A percentile compares a stretch with the other conserved stretches of the same genome.
Evolutionary conservation across 2,888 invertebrate genomes (phyloP).

Genomic region (Molanna angustata): DNA sequence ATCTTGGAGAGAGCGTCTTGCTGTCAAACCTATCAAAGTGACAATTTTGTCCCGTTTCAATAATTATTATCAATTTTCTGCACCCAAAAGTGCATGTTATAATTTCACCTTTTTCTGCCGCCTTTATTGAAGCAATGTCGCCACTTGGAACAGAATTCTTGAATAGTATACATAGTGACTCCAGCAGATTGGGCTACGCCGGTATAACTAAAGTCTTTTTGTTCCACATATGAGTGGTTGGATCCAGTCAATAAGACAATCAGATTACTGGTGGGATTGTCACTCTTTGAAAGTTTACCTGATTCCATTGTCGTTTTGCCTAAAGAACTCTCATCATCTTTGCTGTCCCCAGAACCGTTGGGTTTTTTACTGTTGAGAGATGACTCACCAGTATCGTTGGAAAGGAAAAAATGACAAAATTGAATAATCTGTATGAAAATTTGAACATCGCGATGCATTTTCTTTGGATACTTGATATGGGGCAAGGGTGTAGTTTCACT

Average conservation of each 20-base stretch:
- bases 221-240: slow-evolving; percentile 47
- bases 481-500: slow-evolving; percentile 75
- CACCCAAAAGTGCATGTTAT: background rate
- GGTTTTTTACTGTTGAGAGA: slow-evolving; percentile 1
- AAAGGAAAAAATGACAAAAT: slow-evolving; percentile 74
- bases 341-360: slow-evolving; percentile 14
- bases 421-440: slow-evolving; percentile 79
- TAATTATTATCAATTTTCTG: too few relatives aligned
- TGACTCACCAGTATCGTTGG: slow-evolving; percentile 28
- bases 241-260: slow-evolving; percentile 77
- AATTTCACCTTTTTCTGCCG: slow-evolving; percentile 50
- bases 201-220: slow-evolving; percentile 68
- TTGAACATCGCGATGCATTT: slow-evolving; percentile 67
- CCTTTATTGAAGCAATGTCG: slow-evolving; percentile 62
- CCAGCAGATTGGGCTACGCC: slow-evolving; percentile 79
- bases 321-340: slow-evolving; percentile 37
- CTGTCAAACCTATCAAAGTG: too few relatives aligned
- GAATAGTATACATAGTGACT: slow-evolving; percentile 77
- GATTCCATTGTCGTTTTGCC: too few relatives aligned
- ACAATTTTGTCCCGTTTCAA: too few relatives aligned
- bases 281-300: slow-evolving; percentile 4
- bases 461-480: slow-evolving; percentile 71
- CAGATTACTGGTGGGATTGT: slow-evolving; percentile 43
- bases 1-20: too few relatives aligned
- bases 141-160: slow-evolving; percentile 82